These are phyloP conservation scores for Gopherus evgoodei DNA, from an alignment of 2,113 vertebrate genomes.

Conservation along the genomic window DNA sequence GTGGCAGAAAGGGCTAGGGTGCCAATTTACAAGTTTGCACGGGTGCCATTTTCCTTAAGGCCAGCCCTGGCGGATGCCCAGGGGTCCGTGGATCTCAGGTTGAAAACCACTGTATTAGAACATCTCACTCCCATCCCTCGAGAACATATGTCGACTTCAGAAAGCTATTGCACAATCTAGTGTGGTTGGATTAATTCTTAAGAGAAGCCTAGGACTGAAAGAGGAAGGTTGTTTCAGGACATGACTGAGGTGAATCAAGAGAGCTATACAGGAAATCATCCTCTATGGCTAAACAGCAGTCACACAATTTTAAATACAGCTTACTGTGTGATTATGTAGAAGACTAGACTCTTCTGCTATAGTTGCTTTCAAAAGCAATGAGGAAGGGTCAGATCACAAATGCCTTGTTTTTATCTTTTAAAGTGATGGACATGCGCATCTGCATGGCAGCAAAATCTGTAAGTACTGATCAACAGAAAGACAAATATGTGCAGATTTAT, in stretches of 20 bases:
- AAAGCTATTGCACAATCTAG: slow-evolving; percentile 1
- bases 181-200: neutral
- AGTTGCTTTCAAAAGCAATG: neutral
- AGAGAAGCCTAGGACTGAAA: neutral
- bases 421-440: neutral
- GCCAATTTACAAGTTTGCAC: no score
- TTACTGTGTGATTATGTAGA: neutral
- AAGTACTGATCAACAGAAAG: neutral
- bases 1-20: no score
- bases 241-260: neutral
- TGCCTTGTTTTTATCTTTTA: slow-evolving; percentile 2
- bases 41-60: no score
- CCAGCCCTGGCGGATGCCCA: no score
- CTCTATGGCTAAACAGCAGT: neutral
- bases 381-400: neutral
- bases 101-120: neutral
- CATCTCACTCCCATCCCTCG: neutral
- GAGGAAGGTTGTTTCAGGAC: neutral
- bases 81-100: no score
- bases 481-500: neutral
- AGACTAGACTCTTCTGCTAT: neutral
- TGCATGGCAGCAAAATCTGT: neutral
- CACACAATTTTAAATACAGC: neutral
- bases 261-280: neutral
- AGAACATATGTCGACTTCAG: neutral